Conservation (phyloP, 2,113 vertebrate genomes). For the Ivindomyrus marchei region DNA sequence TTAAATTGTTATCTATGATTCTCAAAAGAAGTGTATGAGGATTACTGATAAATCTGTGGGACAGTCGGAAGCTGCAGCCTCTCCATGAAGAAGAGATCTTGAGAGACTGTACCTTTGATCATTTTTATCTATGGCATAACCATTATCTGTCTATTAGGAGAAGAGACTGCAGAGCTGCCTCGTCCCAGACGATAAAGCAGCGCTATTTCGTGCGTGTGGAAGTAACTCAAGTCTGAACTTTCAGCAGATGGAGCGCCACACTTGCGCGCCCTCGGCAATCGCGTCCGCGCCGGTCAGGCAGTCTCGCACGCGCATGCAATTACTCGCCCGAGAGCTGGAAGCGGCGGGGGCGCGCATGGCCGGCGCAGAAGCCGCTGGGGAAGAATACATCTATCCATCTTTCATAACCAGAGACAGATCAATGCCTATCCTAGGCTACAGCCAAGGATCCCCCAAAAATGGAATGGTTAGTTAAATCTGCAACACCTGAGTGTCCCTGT, state of each 20-base stretch:
- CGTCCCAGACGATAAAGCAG: neutral
- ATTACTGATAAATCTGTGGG: conserved; percentile 6
- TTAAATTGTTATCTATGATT: neutral
- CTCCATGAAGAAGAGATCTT: neutral
- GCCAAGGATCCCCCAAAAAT: neutral
- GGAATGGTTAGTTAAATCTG: neutral
- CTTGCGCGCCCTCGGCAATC: neutral
- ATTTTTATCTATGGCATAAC: neutral
- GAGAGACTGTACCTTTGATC: neutral
- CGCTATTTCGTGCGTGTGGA: neutral
- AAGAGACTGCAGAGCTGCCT: neutral
- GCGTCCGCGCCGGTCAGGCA: neutral
- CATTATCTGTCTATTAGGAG: neutral
- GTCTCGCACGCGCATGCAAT: neutral
- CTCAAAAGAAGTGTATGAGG: neutral
- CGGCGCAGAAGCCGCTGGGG: neutral
- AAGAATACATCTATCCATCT: neutral
- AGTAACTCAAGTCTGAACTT: neutral
- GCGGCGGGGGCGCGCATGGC: neutral
- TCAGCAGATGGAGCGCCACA: neutral
- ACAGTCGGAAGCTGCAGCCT: neutral
- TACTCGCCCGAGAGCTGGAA: neutral
- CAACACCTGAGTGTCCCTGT: neutral
- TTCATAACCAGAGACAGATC: neutral
- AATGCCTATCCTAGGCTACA: neutral